Evolutionary conservation across 2,888 invertebrate genomes (phyloP).

Genomic region (Catocala nupta): DNA sequence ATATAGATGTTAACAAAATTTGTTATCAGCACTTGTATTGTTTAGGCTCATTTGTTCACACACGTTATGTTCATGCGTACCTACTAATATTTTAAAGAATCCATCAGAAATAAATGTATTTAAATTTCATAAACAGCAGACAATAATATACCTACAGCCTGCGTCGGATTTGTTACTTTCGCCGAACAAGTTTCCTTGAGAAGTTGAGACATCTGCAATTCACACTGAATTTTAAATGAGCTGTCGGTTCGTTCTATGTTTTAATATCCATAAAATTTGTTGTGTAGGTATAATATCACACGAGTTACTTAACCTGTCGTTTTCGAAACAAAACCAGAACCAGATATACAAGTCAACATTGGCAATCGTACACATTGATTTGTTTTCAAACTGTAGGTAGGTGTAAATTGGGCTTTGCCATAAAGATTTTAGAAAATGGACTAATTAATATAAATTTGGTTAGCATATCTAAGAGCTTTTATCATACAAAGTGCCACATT

Average conservation of each 20-base stretch:
- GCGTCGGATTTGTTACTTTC: constrained; percentile 30
- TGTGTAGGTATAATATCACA: constrained; percentile 11
- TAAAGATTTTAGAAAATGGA: too few species aligned
- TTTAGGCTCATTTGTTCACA: too few species aligned
- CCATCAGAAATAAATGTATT: too few species aligned
- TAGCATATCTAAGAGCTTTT: too few species aligned
- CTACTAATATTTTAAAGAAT: too few species aligned
- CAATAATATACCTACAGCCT: constrained; percentile 17
- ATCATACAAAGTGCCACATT: too few species aligned
- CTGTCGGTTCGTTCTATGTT: constrained; percentile 29
- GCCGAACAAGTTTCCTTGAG: constrained; percentile 36
- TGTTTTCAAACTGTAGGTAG: too few species aligned
- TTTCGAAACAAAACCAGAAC: constrained; percentile 1
- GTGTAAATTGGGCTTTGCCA: too few species aligned
- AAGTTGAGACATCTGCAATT: constrained; percentile 47
- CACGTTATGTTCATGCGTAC: too few species aligned
- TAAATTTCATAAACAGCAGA: constrained; percentile 4
- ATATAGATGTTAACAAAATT: too few species aligned
- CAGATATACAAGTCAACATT: not conserved
- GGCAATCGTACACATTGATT: not conserved
- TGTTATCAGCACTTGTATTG: too few species aligned
- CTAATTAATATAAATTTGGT: too few species aligned
- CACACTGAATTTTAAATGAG: constrained; percentile 55
- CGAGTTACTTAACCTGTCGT: constrained; percentile 1
- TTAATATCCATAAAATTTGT: constrained; percentile 31